Conservation (phyloP, 2,113 vertebrate genomes). For the Sinocyclocheilus rhinocerous region DNA sequence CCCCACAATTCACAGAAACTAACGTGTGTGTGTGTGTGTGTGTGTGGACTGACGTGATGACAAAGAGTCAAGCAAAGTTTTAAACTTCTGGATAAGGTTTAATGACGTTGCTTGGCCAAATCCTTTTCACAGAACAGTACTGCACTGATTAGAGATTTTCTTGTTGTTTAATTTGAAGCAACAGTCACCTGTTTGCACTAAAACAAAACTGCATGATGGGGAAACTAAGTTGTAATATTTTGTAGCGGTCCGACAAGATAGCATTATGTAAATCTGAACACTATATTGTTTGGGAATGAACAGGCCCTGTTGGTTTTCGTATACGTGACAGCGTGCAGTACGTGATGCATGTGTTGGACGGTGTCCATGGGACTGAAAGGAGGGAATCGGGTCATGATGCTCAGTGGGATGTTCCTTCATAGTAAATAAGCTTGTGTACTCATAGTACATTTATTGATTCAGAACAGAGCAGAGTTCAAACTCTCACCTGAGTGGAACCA, state of each 20-base stretch:
- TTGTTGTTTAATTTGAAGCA: neutral
- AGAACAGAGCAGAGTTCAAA: constrained; percentile 13
- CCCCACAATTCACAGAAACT: too few relatives aligned
- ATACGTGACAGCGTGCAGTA: neutral
- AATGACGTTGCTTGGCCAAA: neutral
- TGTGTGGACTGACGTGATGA: neutral
- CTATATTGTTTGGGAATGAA: neutral
- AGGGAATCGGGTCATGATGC: neutral
- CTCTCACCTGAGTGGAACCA: neutral
- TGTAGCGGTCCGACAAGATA: neutral
- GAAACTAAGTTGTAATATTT: neutral
- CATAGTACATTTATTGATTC: constrained; percentile 7
- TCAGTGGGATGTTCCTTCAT: neutral
- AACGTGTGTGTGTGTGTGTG: too few relatives aligned
- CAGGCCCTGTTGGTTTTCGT: neutral
- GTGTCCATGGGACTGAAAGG: neutral
- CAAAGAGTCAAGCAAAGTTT: constrained; percentile 18
- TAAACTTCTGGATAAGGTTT: constrained; percentile 2
- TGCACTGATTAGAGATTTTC: neutral
- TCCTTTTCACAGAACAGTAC: neutral
- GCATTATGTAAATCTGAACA: neutral
- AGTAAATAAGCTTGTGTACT: neutral
- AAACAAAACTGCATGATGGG: neutral
- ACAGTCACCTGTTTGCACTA: neutral
- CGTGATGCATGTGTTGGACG: neutral